Percentiles rank a stretch among this genome's conserved stretches.
Evolutionary conservation across 2,797 vertebrate species (phyloP).

Genomic region (Tinamus major): DNA sequence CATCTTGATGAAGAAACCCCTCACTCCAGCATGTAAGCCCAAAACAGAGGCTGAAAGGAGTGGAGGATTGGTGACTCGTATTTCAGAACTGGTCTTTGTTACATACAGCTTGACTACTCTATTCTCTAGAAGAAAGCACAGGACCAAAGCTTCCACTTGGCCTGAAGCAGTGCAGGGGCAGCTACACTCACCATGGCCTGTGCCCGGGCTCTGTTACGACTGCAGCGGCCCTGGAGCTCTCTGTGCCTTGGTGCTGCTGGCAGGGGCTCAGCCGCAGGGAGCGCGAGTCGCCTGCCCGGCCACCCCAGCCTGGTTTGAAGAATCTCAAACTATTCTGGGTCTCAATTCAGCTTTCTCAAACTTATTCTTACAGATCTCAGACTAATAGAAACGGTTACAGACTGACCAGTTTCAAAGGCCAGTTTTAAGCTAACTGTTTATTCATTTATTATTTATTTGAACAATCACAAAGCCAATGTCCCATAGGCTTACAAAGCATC

Average conservation of each 20-base stretch:
- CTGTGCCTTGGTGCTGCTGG: no score
- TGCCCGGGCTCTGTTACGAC: neutral
- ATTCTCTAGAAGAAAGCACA: neutral
- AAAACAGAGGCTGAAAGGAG: neutral
- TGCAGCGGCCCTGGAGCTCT: no score
- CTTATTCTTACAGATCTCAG: neutral
- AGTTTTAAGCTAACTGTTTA: neutral
- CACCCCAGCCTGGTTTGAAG: neutral
- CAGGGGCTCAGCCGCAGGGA: no score
- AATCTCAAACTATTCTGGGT: slow-evolving; percentile 4
- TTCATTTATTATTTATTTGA: neutral
- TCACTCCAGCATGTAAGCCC: neutral
- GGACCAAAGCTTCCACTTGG: neutral
- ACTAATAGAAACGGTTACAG: neutral
- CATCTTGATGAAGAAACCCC: neutral
- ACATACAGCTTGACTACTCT: neutral
- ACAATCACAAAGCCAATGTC: neutral
- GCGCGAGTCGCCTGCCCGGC: neutral
- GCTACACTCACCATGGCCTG: neutral
- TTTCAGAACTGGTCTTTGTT: neutral
- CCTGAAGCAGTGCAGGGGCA: neutral
- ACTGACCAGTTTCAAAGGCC: neutral
- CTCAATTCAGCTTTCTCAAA: neutral
- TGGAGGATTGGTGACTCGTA: neutral
- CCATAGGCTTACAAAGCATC: neutral